phyloP scores from a whole-genome alignment of 53 echinoderm and acorn worm genomes.

The Echinarachnius parma region DNA sequence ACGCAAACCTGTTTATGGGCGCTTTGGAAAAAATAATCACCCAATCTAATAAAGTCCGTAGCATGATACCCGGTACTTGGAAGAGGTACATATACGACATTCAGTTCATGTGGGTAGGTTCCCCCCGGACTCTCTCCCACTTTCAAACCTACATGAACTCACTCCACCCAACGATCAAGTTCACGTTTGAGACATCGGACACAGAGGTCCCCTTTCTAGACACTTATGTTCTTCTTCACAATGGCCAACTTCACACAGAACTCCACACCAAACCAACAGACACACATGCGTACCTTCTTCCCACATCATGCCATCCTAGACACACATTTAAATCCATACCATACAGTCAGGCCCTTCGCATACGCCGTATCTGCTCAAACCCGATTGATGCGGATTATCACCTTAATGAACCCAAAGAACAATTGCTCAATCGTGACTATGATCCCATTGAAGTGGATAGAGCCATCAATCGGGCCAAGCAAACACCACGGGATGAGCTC shows the following conservation, averaged over 20 bases:
- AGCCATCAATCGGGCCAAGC: no score
- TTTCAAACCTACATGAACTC: background rate
- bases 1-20: slow-evolving; percentile 12
- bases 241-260: slow-evolving; percentile 1
- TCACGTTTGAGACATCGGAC: slow-evolving; percentile 25
- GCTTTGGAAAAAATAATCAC: background rate
- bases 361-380: no score
- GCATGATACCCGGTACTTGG: background rate
- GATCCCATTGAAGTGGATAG: no score
- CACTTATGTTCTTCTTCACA: background rate
- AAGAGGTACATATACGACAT: slow-evolving; percentile 17
- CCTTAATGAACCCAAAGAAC: no score
- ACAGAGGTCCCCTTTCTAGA: slow-evolving; percentile 15
- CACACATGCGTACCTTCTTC: slow-evolving; percentile 29
- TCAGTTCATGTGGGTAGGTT: slow-evolving; percentile 12
- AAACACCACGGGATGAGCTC: no score
- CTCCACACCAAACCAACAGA: slow-evolving; percentile 41
- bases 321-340: slow-evolving; percentile 18
- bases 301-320: slow-evolving; percentile 43
- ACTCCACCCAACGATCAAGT: slow-evolving; percentile 13
- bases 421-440: no score
- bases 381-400: no score
- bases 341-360: slow-evolving; percentile 19
- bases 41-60: background rate
- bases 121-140: slow-evolving; percentile 3